phyloP scores from a whole-genome alignment of 2,888 invertebrate genomes.

The Chaitophorus viminalis region DNA sequence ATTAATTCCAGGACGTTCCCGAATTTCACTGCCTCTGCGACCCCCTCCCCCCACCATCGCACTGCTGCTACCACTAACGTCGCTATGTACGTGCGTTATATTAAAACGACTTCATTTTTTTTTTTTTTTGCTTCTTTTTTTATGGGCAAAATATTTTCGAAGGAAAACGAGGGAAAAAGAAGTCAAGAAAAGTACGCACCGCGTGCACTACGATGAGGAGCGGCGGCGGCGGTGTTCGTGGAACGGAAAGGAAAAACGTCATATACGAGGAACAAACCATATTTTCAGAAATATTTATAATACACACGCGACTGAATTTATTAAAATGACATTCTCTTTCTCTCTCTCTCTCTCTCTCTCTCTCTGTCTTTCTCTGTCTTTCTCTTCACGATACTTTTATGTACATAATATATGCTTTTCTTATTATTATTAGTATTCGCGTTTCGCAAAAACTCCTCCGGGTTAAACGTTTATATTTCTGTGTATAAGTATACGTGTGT shows the following conservation, averaged over 20 bases:
- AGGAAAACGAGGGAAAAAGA: slow-evolving; percentile 51
- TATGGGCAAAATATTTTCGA: slow-evolving; percentile 56
- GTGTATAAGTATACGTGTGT: neutral
- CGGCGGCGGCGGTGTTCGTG: neutral
- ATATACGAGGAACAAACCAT: slow-evolving; percentile 61
- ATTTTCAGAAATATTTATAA: slow-evolving; percentile 61
- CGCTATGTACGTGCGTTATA: slow-evolving; percentile 49
- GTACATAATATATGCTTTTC: slow-evolving; percentile 9
- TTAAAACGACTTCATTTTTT: slow-evolving; percentile 60
- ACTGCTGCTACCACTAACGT: neutral
- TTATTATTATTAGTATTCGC: slow-evolving; percentile 33
- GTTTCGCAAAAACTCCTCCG: slow-evolving; percentile 38
- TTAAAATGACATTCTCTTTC: slow-evolving; percentile 54
- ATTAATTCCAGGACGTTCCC: slow-evolving; percentile 60
- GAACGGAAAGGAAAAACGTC: slow-evolving; percentile 39
- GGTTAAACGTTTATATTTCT: slow-evolving; percentile 36
- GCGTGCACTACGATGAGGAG: neutral
- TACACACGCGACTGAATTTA: slow-evolving; percentile 62
- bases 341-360: no score
- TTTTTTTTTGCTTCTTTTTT: slow-evolving; percentile 23
- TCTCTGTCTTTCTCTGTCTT: no score
- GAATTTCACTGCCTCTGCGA: slow-evolving; percentile 38
- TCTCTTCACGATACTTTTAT: slow-evolving; percentile 38
- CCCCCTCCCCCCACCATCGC: no score
- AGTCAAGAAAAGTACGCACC: slow-evolving; percentile 18